Conservation (phyloP, 2,113 vertebrate genomes). For the Myotis brandtii region DNA sequence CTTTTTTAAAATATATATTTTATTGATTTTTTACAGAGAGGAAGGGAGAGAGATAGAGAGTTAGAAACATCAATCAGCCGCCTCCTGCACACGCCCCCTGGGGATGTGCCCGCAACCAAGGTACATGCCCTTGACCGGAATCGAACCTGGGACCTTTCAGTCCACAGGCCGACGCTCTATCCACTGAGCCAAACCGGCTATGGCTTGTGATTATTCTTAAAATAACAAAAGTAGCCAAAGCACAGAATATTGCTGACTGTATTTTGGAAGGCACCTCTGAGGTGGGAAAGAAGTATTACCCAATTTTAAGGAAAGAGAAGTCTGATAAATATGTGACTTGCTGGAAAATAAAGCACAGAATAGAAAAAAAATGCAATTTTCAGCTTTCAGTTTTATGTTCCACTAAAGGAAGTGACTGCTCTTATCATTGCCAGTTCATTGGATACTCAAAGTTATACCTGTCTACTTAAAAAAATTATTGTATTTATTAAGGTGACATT, state of each 20-base stretch:
- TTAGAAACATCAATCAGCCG: too few species aligned
- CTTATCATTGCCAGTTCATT: background rate
- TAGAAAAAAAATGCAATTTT: background rate
- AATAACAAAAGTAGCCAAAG: too few species aligned
- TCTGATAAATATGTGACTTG: slow-evolving; percentile 56
- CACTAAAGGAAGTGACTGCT: background rate
- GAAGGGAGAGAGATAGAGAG: too few species aligned
- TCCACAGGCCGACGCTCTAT: too few species aligned
- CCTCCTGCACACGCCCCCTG: too few species aligned
- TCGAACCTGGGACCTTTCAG: too few species aligned
- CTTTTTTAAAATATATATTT: background rate
- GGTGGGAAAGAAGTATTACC: slow-evolving; percentile 2
- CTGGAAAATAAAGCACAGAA: slow-evolving; percentile 45
- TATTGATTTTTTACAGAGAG: too few species aligned
- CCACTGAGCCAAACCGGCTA: too few species aligned
- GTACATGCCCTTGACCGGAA: too few species aligned
- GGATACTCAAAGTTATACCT: background rate
- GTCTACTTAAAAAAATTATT: background rate
- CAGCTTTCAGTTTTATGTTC: slow-evolving; percentile 48
- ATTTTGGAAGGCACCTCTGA: slow-evolving; percentile 19
- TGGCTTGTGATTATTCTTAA: too few species aligned
- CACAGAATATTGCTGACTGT: background rate
- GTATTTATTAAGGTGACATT: too few species aligned
- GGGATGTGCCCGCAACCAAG: too few species aligned
- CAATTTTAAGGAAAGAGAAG: slow-evolving; percentile 14